Evolutionary conservation across 2,113 vertebrate species (phyloP), one percentile per base, ranked within the genome.

Genomic region (Rhea americana): DNA sequence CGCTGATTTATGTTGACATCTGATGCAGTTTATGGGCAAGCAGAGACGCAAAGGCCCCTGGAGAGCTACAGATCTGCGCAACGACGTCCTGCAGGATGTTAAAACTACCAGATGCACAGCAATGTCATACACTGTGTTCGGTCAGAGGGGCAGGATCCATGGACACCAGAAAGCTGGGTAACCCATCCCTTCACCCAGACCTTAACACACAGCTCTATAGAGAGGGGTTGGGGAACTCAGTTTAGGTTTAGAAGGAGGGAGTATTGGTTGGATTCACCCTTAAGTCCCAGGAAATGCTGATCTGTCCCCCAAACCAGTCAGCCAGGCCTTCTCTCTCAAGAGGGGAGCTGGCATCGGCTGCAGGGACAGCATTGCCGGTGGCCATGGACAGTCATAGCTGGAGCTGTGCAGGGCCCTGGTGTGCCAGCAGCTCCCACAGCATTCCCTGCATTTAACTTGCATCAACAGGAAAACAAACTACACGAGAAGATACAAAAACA

Each of bases 111-210:
- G 39, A 51, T 4, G 13, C 66, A 3, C 5, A 2, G 6, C 32
- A 4, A 15, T 2, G 63, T 12, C 1, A 71, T 24, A 1, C 21
- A 59, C 39, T 18, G 11, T 5, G 1, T 19, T 11, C 0, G 0
- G 22, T 39, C 1, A 7, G 9, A 45, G 53, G 26, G 18, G 28
- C 53, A 72, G 20, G 37, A 73, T 56, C 56, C 55, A 17, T 20
- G 20, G 53, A 18, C 3, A 0, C n/a, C 0, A 1, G 19, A 15
- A 19, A 51, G 28, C 26, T 0, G 0, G 41, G 28, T 47, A 51
- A 37, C 28, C 55, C 66, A 43, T 2, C 9, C 2, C 0, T 32
- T 28, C 58, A 5, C 43, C 5, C 1, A 14, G 37, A 26, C 8
- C n/a, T 35, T 8, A 8, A 19, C 35, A 16, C 24, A 22, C 5